Evolutionary conservation across 2,888 invertebrate genomes (phyloP).

Genomic region (Eupithecia subfuscata): DNA sequence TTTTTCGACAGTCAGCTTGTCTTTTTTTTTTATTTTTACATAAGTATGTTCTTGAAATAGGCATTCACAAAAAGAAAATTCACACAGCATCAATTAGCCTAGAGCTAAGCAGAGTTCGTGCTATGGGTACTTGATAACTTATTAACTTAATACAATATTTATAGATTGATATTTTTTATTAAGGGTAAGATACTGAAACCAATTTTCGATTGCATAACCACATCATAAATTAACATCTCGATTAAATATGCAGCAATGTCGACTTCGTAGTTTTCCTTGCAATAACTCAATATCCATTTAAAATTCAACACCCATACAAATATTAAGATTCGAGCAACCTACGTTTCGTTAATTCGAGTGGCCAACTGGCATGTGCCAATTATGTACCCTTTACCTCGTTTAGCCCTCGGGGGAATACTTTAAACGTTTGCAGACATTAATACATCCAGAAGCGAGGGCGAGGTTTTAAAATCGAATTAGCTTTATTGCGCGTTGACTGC

Average conservation of each 20-base stretch:
- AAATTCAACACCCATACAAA: constrained; percentile 28
- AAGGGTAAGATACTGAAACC: background rate
- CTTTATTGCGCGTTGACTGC: background rate
- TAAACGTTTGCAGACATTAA: constrained; percentile 17
- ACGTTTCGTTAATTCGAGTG: constrained; percentile 33
- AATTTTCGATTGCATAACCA: background rate
- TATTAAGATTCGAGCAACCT: constrained; percentile 41
- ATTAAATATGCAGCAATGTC: constrained; percentile 7
- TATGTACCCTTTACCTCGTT: constrained; percentile 49
- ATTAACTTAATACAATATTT: too few relatives aligned
- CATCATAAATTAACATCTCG: constrained; percentile 7
- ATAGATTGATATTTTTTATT: too few relatives aligned
- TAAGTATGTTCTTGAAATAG: too few relatives aligned
- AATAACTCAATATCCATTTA: constrained; percentile 19
- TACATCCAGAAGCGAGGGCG: background rate
- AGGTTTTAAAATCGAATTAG: background rate
- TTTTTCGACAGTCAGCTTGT: background rate
- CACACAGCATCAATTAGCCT: too few relatives aligned
- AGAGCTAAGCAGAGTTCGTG: too few relatives aligned
- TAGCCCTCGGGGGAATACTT: constrained; percentile 47
- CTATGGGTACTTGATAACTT: too few relatives aligned
- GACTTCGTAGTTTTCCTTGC: constrained; percentile 14
- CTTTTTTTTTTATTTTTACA: too few relatives aligned
- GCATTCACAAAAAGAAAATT: too few relatives aligned
- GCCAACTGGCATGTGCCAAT: constrained; percentile 46